Conservation (phyloP, 2,113 vertebrate genomes). For the Tupaia tana region DNA sequence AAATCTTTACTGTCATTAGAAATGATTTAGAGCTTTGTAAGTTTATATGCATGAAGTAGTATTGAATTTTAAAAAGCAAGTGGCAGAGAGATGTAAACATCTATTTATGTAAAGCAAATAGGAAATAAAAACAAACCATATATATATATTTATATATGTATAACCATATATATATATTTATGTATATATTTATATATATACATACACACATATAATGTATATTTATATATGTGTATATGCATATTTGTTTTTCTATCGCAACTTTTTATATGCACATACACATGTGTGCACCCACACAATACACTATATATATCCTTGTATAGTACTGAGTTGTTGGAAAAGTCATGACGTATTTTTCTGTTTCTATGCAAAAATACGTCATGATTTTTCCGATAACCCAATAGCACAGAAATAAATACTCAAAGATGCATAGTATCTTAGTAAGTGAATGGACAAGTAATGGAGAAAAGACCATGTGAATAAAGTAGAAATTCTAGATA, state of each 20-base stretch:
- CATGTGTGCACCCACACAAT: too few species aligned
- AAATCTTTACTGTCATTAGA: slow-evolving; percentile 4
- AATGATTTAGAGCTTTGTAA: slow-evolving; percentile 33
- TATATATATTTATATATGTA: background rate
- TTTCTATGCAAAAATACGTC: too few species aligned
- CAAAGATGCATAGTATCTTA: background rate
- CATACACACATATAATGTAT: too few species aligned
- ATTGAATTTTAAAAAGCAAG: slow-evolving; percentile 40
- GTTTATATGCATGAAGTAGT: background rate
- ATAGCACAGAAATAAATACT: background rate
- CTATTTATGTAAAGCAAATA: slow-evolving; percentile 47
- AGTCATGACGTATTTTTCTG: too few species aligned
- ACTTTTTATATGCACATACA: too few species aligned
- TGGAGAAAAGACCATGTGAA: background rate
- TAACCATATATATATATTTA: background rate
- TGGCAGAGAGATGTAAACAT: background rate
- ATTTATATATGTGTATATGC: too few species aligned
- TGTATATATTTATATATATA: too few species aligned
- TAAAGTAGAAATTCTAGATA: slow-evolving; percentile 27
- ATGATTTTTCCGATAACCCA: too few species aligned
- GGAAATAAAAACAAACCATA: background rate
- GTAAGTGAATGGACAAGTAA: background rate
- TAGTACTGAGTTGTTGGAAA: background rate
- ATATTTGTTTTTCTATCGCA: too few species aligned
- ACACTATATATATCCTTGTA: background rate